Evolutionary conservation across 2,113 vertebrate species (phyloP).

Genomic region (Desmodus rotundus): DNA sequence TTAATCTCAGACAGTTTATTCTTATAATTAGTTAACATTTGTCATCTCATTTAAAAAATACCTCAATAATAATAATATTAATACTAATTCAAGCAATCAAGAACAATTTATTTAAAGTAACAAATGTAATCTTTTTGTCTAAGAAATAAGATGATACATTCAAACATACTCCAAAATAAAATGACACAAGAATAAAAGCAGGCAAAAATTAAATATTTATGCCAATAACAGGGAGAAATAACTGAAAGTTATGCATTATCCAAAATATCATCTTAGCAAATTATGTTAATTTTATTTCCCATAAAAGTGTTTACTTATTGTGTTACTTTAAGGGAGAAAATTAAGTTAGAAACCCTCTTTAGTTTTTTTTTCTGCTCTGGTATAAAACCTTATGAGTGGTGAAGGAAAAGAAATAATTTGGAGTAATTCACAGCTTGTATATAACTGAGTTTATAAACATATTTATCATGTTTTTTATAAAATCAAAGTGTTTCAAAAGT

Average conservation of each 20-base stretch:
- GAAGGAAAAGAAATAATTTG: background rate
- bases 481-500: background rate
- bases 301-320: background rate
- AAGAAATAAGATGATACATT: conserved; percentile 11
- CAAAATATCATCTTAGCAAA: background rate
- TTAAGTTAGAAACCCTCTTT: background rate
- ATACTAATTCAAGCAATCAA: conserved; percentile 13
- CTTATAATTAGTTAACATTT: conserved; percentile 10
- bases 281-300: background rate
- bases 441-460: background rate
- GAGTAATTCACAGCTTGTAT: background rate
- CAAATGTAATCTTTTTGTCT: conserved; percentile 33
- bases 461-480: background rate
- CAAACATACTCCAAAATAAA: conserved; percentile 27
- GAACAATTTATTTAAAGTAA: conserved; percentile 29
- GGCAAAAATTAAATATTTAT: background rate
- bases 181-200: background rate
- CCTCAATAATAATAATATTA: background rate
- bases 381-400: background rate
- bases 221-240: background rate
- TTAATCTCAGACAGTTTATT: background rate
- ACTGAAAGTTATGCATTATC: background rate
- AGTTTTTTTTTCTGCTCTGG: background rate
- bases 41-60: background rate
- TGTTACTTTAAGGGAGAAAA: background rate